phyloP scores from a whole-genome alignment of 2,113 vertebrate species.

The Naja naja region DNA sequence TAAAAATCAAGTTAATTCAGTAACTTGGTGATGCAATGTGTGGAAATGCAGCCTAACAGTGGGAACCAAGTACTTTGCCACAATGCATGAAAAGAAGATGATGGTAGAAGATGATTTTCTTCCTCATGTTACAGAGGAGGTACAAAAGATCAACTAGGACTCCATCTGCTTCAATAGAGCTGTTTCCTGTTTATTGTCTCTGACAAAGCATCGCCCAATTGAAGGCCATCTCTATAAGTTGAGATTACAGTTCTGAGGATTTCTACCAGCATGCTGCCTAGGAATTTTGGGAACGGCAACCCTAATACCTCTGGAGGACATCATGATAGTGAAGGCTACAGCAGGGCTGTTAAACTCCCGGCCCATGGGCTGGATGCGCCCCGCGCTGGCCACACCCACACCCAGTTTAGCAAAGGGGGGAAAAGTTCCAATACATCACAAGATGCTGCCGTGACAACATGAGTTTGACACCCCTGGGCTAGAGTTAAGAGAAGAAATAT shows the following conservation, averaged over 20 bases:
- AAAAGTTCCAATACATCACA: too few species aligned
- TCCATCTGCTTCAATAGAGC: background rate
- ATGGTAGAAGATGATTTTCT: background rate
- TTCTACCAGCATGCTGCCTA: background rate
- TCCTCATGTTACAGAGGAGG: background rate
- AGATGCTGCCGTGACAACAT: too few species aligned
- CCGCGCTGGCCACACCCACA: too few species aligned
- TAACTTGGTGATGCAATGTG: background rate
- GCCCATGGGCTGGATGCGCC: too few species aligned
- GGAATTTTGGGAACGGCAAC: background rate
- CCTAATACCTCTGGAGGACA: background rate
- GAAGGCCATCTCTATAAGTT: background rate
- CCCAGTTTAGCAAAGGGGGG: too few species aligned
- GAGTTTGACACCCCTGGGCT: too few species aligned
- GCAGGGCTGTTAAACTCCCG: too few species aligned
- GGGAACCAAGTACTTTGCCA: background rate
- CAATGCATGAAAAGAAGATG: background rate
- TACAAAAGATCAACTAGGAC: background rate
- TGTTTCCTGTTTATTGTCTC: background rate
- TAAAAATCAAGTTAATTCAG: background rate
- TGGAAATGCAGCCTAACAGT: background rate
- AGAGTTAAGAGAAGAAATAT: background rate
- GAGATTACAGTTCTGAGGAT: background rate
- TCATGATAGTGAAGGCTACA: background rate
- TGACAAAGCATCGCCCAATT: background rate